Base-by-base conservation (phyloP, 1,140 invertebrate species). In the Tenebrio molitor region DNA sequence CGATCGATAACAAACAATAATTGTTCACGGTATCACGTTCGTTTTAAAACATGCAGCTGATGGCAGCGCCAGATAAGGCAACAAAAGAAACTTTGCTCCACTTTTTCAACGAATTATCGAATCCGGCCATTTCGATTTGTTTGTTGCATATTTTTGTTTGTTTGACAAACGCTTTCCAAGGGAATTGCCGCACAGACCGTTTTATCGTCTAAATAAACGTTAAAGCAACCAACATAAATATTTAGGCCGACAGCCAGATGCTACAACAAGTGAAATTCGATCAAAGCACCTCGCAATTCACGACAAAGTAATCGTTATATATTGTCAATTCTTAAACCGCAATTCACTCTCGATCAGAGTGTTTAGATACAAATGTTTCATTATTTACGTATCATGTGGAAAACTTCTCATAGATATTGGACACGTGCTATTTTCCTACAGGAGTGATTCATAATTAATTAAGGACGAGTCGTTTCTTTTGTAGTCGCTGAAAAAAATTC, bases 1-100 rank as follows among this genome's bases (percentile, higher is more conserved):
- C 21, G 50, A 58, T 58, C 50, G 29, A 58, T 58, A 58, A 58
- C n/a, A 58, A 58, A 58, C n/a, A 58, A 14, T 58, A 29, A 58
- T 58, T 58, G 50, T 58, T 58, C 0, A 3, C 19, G 12, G 23
- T 50, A 21, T 50, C 15, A 10, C n/a, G 44, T 14, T n/a, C n/a
- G n/a, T 29, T 29, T 29, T 29, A 29, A 29, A 29, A 29, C 25
- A 8, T n/a, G n/a, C n/a, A n/a, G n/a, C n/a, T n/a, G n/a, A n/a
- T n/a, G n/a, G n/a, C n/a, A n/a, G n/a, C n/a, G n/a, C n/a, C n/a
- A n/a, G n/a, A n/a, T n/a, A n/a, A n/a, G n/a, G n/a, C n/a, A n/a
- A n/a, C n/a, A n/a, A n/a, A n/a, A n/a, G n/a, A n/a, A n/a, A n/a
- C n/a, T n/a, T n/a, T n/a, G n/a, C n/a, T n/a, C n/a, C n/a, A n/a